Evolutionary conservation across 2,113 vertebrate genomes (phyloP).

Genomic region (Jacana jacana): DNA sequence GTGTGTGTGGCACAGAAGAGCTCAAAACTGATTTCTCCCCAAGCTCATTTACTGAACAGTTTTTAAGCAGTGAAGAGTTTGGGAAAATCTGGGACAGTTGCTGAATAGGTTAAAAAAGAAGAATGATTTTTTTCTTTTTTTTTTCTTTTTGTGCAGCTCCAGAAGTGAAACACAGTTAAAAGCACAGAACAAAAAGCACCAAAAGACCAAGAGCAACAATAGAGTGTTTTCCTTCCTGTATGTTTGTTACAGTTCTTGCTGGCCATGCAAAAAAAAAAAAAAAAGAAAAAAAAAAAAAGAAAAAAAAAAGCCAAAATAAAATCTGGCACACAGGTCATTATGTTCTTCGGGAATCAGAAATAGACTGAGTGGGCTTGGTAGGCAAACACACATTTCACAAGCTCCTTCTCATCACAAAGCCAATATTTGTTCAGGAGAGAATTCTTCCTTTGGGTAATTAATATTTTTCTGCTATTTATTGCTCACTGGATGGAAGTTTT

Average conservation of each 20-base stretch:
- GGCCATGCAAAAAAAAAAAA: background rate
- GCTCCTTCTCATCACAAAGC: conserved; percentile 45
- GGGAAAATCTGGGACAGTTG: background rate
- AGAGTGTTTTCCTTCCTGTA: conserved; percentile 52
- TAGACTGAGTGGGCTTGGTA: conserved; percentile 60
- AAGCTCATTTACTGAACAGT: background rate
- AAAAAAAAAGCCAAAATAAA: conserved; percentile 16
- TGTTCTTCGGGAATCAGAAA: conserved; percentile 61
- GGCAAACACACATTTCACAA: conserved; percentile 63
- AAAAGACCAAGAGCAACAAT: conserved; percentile 37
- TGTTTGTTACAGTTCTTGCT: conserved; percentile 51
- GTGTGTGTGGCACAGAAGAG: background rate
- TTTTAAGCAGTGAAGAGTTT: background rate
- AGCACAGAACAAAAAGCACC: conserved; percentile 22
- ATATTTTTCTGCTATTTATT: conserved; percentile 68
- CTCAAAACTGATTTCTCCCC: background rate
- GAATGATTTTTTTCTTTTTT: background rate
- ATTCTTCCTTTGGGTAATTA: conserved; percentile 68
- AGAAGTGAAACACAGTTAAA: background rate
- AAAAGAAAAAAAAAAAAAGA: background rate
- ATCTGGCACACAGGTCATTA: conserved; percentile 50
- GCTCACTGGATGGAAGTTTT: conserved; percentile 55
- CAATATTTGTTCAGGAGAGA: conserved; percentile 65
- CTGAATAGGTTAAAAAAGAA: background rate
- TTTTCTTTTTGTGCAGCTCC: background rate